phyloP scores from a whole-genome alignment of 2,888 invertebrate genomes.

The Pinctada fucata region DNA sequence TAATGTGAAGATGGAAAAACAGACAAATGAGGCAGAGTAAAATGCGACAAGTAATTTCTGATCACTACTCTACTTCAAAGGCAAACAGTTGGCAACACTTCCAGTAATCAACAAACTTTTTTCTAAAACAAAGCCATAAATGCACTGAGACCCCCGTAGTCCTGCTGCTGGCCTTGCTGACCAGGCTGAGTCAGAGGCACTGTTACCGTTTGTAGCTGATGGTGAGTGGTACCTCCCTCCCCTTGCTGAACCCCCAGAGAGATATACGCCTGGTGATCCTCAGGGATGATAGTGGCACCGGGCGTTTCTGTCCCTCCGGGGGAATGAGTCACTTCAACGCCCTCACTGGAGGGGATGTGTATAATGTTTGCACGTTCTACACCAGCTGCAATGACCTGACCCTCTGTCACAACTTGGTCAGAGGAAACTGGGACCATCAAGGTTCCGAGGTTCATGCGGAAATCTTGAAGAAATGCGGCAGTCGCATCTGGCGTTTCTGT shows the following conservation, averaged over 20 bases:
- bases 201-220: slow-evolving; percentile 25
- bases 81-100: no score
- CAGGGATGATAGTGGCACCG: slow-evolving; percentile 15
- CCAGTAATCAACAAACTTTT: neutral
- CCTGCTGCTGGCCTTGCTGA: slow-evolving; percentile 38
- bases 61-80: no score
- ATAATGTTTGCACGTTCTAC: neutral
- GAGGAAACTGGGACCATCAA: slow-evolving; percentile 14
- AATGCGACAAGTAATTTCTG: no score
- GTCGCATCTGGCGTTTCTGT: neutral
- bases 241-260: slow-evolving; percentile 26
- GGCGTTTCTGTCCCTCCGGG: slow-evolving; percentile 9
- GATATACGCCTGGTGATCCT: slow-evolving; percentile 38
- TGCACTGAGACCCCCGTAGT: slow-evolving; percentile 56
- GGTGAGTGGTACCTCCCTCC: slow-evolving; percentile 14
- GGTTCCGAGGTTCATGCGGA: slow-evolving; percentile 18
- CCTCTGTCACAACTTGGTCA: slow-evolving; percentile 9
- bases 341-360: slow-evolving; percentile 2
- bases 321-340: neutral
- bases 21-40: no score
- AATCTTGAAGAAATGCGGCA: slow-evolving; percentile 29
- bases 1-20: no score
- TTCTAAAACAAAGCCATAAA: slow-evolving; percentile 60
- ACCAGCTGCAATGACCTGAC: neutral
- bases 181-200: slow-evolving; percentile 33